Evolutionary conservation across 2,113 vertebrate species (phyloP).

Genomic region (Arizona elegans): DNA sequence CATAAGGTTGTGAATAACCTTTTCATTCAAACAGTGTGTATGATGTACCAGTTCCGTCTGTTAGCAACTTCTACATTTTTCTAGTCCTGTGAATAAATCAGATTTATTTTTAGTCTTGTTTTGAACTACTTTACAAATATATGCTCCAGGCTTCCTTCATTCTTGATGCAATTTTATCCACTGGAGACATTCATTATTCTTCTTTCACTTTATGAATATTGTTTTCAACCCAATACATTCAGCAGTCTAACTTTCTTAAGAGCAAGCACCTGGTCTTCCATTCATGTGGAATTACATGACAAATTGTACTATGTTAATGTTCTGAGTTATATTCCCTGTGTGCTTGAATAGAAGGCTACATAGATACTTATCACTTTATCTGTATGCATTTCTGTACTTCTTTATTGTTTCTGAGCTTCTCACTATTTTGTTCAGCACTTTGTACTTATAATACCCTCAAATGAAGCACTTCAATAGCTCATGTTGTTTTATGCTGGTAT

Average conservation of each 20-base stretch:
- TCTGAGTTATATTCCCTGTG: neutral
- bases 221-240: neutral
- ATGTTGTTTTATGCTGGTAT: neutral
- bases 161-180: neutral
- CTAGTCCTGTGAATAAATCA: neutral
- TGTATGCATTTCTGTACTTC: neutral
- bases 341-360: neutral
- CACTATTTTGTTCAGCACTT: neutral
- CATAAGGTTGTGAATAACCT: neutral
- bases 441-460: neutral
- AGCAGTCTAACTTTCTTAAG: neutral
- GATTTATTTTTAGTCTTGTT: constrained; percentile 10
- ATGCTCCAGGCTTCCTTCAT: neutral
- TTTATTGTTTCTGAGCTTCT: neutral
- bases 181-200: neutral
- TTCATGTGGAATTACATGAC: neutral
- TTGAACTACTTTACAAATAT: constrained; percentile 5
- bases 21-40: neutral
- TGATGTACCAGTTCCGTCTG: neutral
- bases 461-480: neutral
- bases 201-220: neutral
- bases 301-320: neutral
- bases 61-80: neutral
- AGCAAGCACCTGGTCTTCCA: neutral
- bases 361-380: neutral